Conservation (phyloP, 2,888 invertebrate genomes). For the Stictocephala bisonia region DNA sequence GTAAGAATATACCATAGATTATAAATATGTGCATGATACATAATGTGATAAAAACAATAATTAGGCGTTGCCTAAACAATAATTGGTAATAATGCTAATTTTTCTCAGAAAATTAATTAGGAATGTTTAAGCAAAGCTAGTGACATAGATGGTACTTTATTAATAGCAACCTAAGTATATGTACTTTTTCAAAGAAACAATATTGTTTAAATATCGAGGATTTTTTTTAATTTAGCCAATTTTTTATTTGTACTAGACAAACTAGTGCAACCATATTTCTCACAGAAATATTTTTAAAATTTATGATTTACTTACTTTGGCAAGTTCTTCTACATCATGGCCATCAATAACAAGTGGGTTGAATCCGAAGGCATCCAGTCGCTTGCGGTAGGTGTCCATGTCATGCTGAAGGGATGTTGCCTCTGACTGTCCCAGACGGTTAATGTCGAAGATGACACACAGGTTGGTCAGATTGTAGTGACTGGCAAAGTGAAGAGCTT, state of each 20-base stretch:
- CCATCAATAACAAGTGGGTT: conserved; percentile 95
- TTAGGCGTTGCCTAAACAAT: too few relatives aligned
- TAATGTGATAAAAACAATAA: too few relatives aligned
- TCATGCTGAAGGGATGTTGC: conserved; percentile 94
- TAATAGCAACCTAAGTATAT: too few relatives aligned
- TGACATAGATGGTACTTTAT: too few relatives aligned
- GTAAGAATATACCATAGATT: too few relatives aligned
- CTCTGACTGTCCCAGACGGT: conserved; percentile 97
- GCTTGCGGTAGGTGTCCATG: conserved; percentile 77
- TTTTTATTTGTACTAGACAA: neutral
- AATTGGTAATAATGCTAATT: too few relatives aligned
- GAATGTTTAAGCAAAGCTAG: too few relatives aligned
- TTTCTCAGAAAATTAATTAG: too few relatives aligned
- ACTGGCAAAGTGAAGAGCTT: conserved; percentile 94
- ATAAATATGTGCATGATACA: too few relatives aligned
- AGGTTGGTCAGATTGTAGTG: conserved; percentile 96
- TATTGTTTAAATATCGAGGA: neutral
- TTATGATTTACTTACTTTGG: conserved; percentile 74
- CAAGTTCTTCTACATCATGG: conserved; percentile 91
- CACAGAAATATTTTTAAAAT: conserved; percentile 12
- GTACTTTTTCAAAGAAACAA: too few relatives aligned
- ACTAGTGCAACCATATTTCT: neutral
- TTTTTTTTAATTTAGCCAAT: neutral
- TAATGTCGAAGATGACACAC: conserved; percentile 96
- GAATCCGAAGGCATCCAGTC: conserved; percentile 91